Conservation (phyloP, 2,797 vertebrate species). For the Rhodeus uyekii region DNA sequence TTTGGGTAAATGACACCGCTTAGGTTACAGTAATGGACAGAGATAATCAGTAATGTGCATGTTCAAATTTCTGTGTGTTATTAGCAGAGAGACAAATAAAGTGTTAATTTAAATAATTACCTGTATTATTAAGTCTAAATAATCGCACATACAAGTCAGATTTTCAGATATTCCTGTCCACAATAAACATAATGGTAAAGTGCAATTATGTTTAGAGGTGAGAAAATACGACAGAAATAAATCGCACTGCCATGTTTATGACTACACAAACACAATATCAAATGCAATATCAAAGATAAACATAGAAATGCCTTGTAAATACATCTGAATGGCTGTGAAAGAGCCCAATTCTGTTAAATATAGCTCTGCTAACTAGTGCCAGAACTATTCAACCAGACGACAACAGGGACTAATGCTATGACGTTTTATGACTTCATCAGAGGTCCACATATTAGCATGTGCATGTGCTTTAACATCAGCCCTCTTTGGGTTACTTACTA, state of each 20-base stretch:
- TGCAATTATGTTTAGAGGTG: slow-evolving; percentile 40
- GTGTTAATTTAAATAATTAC: too few species aligned
- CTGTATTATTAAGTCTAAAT: too few species aligned
- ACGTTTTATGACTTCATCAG: slow-evolving; percentile 28
- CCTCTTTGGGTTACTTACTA: slow-evolving; percentile 33
- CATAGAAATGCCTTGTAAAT: slow-evolving; percentile 9
- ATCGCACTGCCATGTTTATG: slow-evolving; percentile 56
- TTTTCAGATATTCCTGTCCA: slow-evolving; percentile 53
- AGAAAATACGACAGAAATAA: slow-evolving; percentile 61
- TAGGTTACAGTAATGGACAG: not conserved
- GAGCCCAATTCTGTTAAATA: slow-evolving; percentile 57
- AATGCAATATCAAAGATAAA: not conserved
- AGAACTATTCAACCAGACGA: slow-evolving; percentile 64
- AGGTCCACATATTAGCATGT: slow-evolving; percentile 6
- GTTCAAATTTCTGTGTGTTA: not conserved
- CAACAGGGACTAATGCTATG: slow-evolving; percentile 29
- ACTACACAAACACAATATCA: too few species aligned
- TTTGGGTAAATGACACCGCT: not conserved
- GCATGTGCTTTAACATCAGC: slow-evolving; percentile 9
- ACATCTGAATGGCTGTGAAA: slow-evolving; percentile 59
- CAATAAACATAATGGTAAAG: slow-evolving; percentile 37
- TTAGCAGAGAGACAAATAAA: slow-evolving; percentile 61
- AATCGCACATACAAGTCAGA: slow-evolving; percentile 53
- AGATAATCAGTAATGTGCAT: not conserved
- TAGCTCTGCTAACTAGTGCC: slow-evolving; percentile 56